Conservation (phyloP, 2,888 invertebrate species). For the Eupithecia abbreviata region DNA sequence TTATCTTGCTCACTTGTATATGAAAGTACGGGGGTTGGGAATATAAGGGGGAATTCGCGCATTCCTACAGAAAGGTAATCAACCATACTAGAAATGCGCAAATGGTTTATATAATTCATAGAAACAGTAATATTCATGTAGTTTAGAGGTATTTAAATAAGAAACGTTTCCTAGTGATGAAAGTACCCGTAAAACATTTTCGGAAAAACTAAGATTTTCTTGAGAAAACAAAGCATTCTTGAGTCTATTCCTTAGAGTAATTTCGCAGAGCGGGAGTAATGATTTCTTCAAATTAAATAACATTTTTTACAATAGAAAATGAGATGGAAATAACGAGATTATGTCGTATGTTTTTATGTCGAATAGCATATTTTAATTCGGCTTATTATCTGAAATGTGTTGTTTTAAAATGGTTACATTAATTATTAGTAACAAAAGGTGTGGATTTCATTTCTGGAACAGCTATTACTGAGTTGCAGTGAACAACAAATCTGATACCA, state of each 20-base stretch:
- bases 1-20: conserved; percentile 31
- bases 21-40: conserved; percentile 7
- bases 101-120: background rate
- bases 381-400: background rate
- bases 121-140: background rate
- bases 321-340: conserved; percentile 70
- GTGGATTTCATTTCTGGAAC: conserved; percentile 15
- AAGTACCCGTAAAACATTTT: conserved; percentile 52
- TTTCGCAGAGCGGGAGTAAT: conserved; percentile 81
- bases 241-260: conserved; percentile 80
- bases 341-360: conserved; percentile 37
- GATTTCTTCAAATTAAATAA: conserved; percentile 82
- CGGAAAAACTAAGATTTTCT: conserved; percentile 68
- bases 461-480: conserved; percentile 27
- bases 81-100: background rate
- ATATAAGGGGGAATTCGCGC: background rate
- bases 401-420: background rate
- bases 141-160: background rate
- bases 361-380: conserved; percentile 45
- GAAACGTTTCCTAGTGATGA: background rate
- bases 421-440: background rate
- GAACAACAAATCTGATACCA: conserved; percentile 32
- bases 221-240: conserved; percentile 71
- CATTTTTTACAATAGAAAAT: conserved; percentile 80
- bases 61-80: background rate